Conservation (phyloP, 2,113 vertebrate genomes). For the Opisthocomus hoazin region DNA sequence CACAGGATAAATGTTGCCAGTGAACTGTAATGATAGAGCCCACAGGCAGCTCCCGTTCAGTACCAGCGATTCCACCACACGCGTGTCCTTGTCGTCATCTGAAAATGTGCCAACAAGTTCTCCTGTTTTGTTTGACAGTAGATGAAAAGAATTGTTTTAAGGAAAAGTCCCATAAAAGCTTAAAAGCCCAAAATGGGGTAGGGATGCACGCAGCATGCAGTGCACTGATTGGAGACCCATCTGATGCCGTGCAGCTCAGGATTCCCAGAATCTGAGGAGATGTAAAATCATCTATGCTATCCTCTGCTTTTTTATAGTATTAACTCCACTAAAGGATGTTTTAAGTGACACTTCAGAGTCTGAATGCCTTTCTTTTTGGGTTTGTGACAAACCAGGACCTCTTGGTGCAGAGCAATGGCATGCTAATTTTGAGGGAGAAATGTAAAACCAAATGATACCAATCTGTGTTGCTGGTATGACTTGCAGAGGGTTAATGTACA, state of each 20-base stretch:
- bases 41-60: accelerated
- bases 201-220: neutral
- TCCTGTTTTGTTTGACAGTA: neutral
- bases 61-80: neutral
- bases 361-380: neutral
- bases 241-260: neutral
- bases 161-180: neutral
- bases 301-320: neutral
- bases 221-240: neutral
- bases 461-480: neutral
- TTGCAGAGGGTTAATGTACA: neutral
- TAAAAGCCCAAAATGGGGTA: neutral
- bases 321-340: neutral
- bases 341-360: neutral
- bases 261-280: neutral
- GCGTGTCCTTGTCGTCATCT: accelerated
- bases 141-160: neutral
- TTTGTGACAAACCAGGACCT: neutral
- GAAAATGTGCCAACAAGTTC: neutral
- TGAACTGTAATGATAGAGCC: neutral
- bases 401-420: neutral
- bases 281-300: neutral
- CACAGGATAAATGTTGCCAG: neutral
- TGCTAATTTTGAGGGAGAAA: neutral
- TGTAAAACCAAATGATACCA: neutral